Conservation (phyloP, 2,113 vertebrate species). For the Nothobranchius furzeri region DNA sequence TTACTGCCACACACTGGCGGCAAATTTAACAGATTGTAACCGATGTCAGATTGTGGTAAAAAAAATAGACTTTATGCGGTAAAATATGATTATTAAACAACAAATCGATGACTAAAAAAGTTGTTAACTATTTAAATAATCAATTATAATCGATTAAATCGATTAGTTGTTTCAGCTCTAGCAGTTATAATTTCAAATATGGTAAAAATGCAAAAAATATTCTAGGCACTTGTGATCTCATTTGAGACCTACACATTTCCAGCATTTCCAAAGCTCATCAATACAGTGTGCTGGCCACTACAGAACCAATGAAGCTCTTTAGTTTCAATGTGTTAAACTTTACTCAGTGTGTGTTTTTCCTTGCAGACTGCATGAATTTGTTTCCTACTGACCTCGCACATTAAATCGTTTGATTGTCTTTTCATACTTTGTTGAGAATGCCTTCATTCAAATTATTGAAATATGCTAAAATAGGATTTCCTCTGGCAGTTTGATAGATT, state of each 20-base stretch:
- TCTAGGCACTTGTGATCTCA: neutral
- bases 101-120: no score
- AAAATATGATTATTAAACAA: no score
- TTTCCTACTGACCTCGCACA: constrained; percentile 30
- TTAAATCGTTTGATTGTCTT: constrained; percentile 43
- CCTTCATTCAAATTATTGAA: constrained; percentile 49
- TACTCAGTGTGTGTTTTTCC: constrained; percentile 8
- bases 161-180: no score
- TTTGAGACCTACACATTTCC: neutral
- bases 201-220: neutral
- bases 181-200: neutral
- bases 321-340: neutral
- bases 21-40: no score
- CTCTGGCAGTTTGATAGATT: constrained; percentile 53
- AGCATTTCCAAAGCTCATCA: neutral
- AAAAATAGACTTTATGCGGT: no score
- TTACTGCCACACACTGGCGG: no score
- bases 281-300: neutral
- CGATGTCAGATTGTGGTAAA: no score
- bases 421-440: constrained; percentile 25
- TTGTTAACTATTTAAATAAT: no score
- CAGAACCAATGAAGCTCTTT: constrained; percentile 2
- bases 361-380: neutral
- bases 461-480: constrained; percentile 61
- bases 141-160: no score